Evolutionary conservation across 2,888 invertebrate genomes (phyloP).

Genomic region (Eulithis testata): DNA sequence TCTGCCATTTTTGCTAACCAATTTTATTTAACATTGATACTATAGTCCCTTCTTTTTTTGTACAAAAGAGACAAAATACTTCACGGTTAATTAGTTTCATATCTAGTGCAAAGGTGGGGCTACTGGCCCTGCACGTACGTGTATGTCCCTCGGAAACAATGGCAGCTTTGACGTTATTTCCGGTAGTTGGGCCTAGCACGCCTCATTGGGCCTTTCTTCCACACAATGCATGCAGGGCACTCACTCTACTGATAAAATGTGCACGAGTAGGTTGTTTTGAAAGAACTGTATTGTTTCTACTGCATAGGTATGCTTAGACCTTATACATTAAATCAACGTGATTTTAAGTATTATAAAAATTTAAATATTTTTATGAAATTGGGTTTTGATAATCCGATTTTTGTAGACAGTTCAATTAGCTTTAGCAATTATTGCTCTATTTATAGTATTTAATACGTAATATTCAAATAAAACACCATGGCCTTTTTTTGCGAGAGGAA

Average conservation of each 20-base stretch:
- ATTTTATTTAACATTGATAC: neutral
- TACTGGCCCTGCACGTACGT: conserved; percentile 50
- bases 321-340: too few relatives aligned
- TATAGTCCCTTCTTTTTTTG: neutral
- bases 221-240: conserved; percentile 28
- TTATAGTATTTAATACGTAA: too few relatives aligned
- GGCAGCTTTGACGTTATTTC: conserved; percentile 72
- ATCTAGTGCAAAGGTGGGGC: conserved; percentile 47
- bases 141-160: conserved; percentile 63
- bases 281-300: neutral
- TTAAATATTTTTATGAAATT: too few relatives aligned
- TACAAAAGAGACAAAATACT: conserved; percentile 28
- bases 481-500: too few relatives aligned
- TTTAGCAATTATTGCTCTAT: too few relatives aligned
- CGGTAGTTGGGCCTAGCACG: conserved; percentile 66
- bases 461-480: too few relatives aligned
- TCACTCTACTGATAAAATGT: conserved; percentile 37
- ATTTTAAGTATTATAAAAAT: too few relatives aligned
- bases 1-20: too few relatives aligned
- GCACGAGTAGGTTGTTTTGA: conserved; percentile 20
- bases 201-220: conserved; percentile 64
- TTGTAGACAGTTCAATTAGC: too few relatives aligned
- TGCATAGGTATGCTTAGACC: neutral
- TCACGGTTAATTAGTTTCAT: conserved; percentile 58
- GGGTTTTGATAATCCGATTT: too few relatives aligned